Percentiles rank a stretch among this genome's conserved stretches.
phyloP scores from a whole-genome alignment of 2,888 invertebrate genomes.

The Nomada fucata region DNA sequence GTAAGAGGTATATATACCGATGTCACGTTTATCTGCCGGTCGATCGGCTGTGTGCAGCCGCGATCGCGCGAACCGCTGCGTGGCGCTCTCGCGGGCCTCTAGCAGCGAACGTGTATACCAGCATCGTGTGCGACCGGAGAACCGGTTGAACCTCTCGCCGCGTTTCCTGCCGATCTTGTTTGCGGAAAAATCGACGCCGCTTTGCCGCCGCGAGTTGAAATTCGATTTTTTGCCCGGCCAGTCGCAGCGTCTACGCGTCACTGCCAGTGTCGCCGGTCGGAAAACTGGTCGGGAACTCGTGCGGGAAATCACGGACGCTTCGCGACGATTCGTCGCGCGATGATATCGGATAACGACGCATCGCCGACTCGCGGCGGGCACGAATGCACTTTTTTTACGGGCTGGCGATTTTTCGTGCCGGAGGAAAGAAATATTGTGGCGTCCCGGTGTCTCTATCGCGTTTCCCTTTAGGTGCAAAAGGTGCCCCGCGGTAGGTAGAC shows the following conservation, averaged over 20 bases:
- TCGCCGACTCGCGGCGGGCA: constrained; percentile 1
- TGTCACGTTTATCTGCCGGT: constrained; percentile 68
- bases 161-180: constrained; percentile 51
- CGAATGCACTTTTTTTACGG: neutral
- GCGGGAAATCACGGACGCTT: constrained; percentile 22
- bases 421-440: neutral
- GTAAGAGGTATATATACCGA: constrained; percentile 53
- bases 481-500: constrained; percentile 1
- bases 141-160: constrained; percentile 60
- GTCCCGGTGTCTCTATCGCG: neutral
- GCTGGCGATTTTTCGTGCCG: too few species aligned
- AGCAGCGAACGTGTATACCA: neutral
- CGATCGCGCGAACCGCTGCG: constrained; percentile 68
- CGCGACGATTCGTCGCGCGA: constrained; percentile 11
- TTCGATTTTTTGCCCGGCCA: neutral
- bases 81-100: constrained; percentile 56
- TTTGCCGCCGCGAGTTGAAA: constrained; percentile 27
- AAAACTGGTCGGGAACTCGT: constrained; percentile 11
- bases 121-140: constrained; percentile 50
- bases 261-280: neutral
- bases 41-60: constrained; percentile 62
- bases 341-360: constrained; percentile 25
- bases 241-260: neutral
- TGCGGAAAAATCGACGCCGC: constrained; percentile 42
- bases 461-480: constrained; percentile 17